Percentiles rank a stretch among this genome's conserved stretches.
Evolutionary conservation across 1,140 invertebrate genomes (phyloP).

Genomic region (Hycleus phaleratus): DNA sequence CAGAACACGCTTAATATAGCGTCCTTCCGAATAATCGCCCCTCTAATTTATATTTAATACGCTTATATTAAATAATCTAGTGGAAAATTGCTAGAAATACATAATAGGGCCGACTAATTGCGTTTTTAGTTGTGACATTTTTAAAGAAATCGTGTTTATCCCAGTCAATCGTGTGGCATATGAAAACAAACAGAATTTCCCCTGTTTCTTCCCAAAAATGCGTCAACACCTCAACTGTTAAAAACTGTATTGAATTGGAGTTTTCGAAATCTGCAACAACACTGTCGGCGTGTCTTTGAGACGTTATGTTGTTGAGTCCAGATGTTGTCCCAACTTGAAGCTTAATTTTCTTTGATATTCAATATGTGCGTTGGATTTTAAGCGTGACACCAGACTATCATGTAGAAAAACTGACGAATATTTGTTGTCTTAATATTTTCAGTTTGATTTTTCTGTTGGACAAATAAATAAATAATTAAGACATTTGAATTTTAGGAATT

Average conservation of each 20-base stretch:
- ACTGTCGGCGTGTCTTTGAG: too few relatives aligned
- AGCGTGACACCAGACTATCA: conserved; percentile 10
- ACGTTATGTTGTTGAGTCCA: not conserved
- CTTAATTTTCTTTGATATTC: conserved; percentile 14
- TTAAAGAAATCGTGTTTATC: not conserved
- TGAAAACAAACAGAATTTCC: too few relatives aligned
- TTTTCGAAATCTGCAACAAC: too few relatives aligned
- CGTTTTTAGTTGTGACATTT: not conserved
- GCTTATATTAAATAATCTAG: conserved; percentile 29
- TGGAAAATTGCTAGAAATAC: conserved; percentile 25
- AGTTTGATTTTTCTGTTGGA: too few relatives aligned
- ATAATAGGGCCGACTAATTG: not conserved
- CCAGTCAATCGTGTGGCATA: too few relatives aligned
- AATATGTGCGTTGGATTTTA: conserved; percentile 11
- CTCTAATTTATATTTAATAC: conserved; percentile 22
- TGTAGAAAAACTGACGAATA: too few relatives aligned
- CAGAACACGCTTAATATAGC: not conserved
- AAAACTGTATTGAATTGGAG: too few relatives aligned
- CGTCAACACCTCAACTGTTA: too few relatives aligned
- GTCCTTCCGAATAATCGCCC: conserved; percentile 11
- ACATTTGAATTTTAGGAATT: conserved; percentile 14
- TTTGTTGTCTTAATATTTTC: too few relatives aligned
- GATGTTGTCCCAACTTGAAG: conserved; percentile 1
- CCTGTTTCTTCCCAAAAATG: too few relatives aligned
- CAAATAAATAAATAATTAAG: conserved; percentile 6